Conservation (phyloP, 1,140 invertebrate species). For the Drosophila triauraria region DNA sequence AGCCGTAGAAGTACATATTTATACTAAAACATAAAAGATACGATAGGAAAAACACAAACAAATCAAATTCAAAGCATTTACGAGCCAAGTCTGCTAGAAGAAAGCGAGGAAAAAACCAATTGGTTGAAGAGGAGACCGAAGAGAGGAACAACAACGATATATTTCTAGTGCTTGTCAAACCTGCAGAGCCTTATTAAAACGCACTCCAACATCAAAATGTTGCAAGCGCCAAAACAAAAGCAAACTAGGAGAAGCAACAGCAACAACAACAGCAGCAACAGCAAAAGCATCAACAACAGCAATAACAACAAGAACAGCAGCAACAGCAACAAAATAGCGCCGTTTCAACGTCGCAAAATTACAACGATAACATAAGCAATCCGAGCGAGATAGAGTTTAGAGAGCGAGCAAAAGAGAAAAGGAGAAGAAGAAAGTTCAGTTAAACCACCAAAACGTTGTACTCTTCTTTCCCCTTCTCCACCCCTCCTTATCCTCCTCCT, state of each 20-base stretch:
- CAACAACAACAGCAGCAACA: conserved; percentile 38
- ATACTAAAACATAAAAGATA: conserved; percentile 12
- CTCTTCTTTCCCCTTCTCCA: conserved; percentile 3
- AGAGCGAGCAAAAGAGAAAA: conserved; percentile 19
- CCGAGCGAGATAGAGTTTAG: conserved; percentile 27
- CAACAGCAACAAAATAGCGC: conserved; percentile 43
- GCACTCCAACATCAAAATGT: conserved; percentile 30
- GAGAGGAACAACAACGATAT: conserved; percentile 23
- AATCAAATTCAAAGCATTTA: conserved; percentile 59
- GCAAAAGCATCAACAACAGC: conserved; percentile 9
- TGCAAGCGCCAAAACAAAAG: conserved; percentile 22
- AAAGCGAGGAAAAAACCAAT: conserved; percentile 13
- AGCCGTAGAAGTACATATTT: conserved; percentile 19
- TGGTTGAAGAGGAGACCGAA: conserved; percentile 15
- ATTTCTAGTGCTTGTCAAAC: conserved; percentile 48
- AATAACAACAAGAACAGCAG: conserved; percentile 27
- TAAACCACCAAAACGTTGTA: neutral
- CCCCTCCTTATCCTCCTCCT: neutral
- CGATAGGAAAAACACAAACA: conserved; percentile 37
- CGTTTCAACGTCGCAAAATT: conserved; percentile 58
- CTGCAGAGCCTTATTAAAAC: conserved; percentile 38
- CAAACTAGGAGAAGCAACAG: conserved; percentile 44
- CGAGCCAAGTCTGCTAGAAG: conserved; percentile 45
- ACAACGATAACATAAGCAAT: conserved; percentile 66
- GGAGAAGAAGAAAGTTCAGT: conserved; percentile 15